Base-by-base conservation (phyloP, 2,888 invertebrate species). In the Helleia helle region DNA sequence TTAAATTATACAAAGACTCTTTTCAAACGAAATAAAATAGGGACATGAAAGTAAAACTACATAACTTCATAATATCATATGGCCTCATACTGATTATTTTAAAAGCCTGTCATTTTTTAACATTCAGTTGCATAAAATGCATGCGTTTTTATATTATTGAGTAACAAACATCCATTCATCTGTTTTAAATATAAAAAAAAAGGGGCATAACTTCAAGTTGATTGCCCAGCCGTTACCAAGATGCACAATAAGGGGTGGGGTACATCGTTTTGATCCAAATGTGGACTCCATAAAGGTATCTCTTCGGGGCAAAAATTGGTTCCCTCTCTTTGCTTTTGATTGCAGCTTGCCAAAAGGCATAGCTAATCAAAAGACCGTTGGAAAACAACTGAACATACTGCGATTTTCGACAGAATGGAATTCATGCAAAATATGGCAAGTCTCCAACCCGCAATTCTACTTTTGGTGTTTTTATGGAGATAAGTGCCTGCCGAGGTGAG, bases 201-300 rank as follows among this genome's bases (percentile, higher is more conserved):
- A 27, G 40, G 37, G 25, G 22, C 29, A 8, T 42, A 47, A 40
- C 42, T 42, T 13, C 38, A 42, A 42, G 41, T 46, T 9, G 38
- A 38, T 30, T 38, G 36, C 30, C 17, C 11, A 40, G 11, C 29
- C 14, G 15, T 29, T 2, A 43, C 46, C 12, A 46, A 46, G 22
- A 40, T 47, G 41, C 43, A 44, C 42, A 47, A 43, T 36, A 46
- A 41, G 38, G 43, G 42, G 47, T 8, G 44, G 42, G 5, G 44
- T 48, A 24, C 38, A 44, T 27, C 41, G 44, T n/a, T n/a, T 47
- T 29, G 44, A 42, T 12, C 40, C 44, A 47, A 44, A 42, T 24
- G 27, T 38, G 38, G 38, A 40, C 30, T 37, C 40, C 14, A 37
- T 34, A 29, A 38, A 27, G 22, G 31, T 44, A n/a, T n/a, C n/a